Base-by-base conservation (phyloP, 2,797 vertebrate genomes). In the Myotis pilosus region DNA sequence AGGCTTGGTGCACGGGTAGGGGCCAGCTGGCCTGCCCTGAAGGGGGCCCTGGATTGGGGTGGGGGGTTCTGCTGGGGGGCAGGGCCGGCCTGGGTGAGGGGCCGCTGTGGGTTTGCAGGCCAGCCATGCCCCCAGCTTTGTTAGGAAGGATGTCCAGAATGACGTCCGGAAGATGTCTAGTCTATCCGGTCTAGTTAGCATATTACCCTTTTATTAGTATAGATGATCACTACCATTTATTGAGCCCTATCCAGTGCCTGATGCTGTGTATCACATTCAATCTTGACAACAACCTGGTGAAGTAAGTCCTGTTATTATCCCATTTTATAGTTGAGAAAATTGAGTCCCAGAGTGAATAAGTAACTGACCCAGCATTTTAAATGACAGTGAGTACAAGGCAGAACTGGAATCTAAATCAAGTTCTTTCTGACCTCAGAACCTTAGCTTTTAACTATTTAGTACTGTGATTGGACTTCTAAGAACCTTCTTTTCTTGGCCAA, bases 371-470 rank as follows among this genome's bases (percentile, higher is more conserved):
- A 62, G 47, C 49, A 71, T 72, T 87, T 87, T 82, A 84, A 94
- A 81, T 6, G 20, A 89, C 76, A 62, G 30, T 2, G 12, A 85
- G 68, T 38, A 38, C 47, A 94, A 94, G 16, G 6, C 28, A 81
- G n/a, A 33, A 49, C 2, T 16, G 47, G 64, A 60, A 80, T 91
- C 79, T 78, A 76, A 86, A 87, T 51, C 23, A 20, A 33, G 23
- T 69, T 89, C 23, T 89, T 92, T 72, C 95, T 75, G 81, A 91
- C 53, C 66, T 89, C 53, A 93, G n/a, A 87, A 78, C 20, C 30
- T 20, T 69, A 93, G 30, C 6, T 68, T 79, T 92, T 41, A 93
- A 78, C 82, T 89, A 49, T 72, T 75, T 88, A 69, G 68, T 55
- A 30, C n/a, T 11, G 28, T 57, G 38, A 25, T 57, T 60, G 47